Evolutionary conservation across 2,888 invertebrate species (phyloP).

Genomic region (Chrysolina haemoptera): DNA sequence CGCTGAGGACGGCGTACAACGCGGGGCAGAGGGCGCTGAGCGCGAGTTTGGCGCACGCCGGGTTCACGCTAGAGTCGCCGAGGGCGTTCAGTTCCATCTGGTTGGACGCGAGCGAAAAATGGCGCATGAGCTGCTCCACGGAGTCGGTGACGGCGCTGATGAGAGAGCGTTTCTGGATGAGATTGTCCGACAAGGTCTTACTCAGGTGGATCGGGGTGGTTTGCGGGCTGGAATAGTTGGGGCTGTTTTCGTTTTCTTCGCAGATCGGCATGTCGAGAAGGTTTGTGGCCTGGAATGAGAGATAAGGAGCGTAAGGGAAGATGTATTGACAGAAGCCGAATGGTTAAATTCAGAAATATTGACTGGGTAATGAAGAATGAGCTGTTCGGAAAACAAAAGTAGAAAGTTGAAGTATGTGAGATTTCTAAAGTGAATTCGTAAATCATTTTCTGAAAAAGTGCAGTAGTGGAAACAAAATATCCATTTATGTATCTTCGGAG

Average conservation of each 20-base stretch:
- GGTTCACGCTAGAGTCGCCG: slow-evolving; percentile 75
- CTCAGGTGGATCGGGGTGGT: slow-evolving; percentile 60
- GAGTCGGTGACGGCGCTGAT: slow-evolving; percentile 82
- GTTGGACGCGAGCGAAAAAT: slow-evolving; percentile 79
- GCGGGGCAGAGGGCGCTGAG: slow-evolving; percentile 86
- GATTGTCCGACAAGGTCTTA: slow-evolving; percentile 63
- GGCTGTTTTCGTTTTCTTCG: slow-evolving; percentile 77
- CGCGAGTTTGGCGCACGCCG: slow-evolving; percentile 81
- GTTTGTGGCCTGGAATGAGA: slow-evolving; percentile 71
- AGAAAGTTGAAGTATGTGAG: no score
- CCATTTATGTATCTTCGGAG: no score
- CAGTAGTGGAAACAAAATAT: no score
- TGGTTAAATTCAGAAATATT: no score
- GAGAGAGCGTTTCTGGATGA: slow-evolving; percentile 79
- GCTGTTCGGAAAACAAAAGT: no score
- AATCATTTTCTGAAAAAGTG: no score
- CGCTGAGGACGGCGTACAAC: slow-evolving; percentile 86
- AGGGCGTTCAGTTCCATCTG: slow-evolving; percentile 75
- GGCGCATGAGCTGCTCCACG: slow-evolving; percentile 82
- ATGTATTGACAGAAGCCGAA: neutral
- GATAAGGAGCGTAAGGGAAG: neutral
- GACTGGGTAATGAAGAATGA: no score
- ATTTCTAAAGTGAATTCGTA: no score
- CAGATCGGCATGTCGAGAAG: slow-evolving; percentile 77
- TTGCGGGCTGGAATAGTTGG: slow-evolving; percentile 74